Evolutionary conservation across 2,113 vertebrate genomes (phyloP), one percentile per base, ranked within the genome.

Genomic region (Ictalurus punctatus): DNA sequence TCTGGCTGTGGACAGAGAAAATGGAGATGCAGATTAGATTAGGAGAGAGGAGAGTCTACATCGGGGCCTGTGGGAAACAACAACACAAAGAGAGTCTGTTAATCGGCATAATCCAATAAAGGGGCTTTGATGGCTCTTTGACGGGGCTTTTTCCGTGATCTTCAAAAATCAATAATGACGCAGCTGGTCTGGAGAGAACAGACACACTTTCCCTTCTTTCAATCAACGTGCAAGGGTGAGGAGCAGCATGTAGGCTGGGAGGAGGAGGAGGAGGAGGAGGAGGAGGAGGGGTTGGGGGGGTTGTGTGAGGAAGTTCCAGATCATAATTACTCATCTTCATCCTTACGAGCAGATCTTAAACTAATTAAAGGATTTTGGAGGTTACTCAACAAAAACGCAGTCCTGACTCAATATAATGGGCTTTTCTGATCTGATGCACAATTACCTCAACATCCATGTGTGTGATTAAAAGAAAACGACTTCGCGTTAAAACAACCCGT

Each of bases 311-410:
- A 52, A 10, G 52, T 83, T 71, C 23, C 56, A 1, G 76, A 79
- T 89, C 83, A 63, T 81, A 73, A 90, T 86, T 84, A 85, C 73
- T 87, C 82, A 65, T 81, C 52, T 91, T 54, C 59, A 9, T 69
- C 79, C 25, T 17, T 74, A 54, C 65, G 37, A 65, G 16, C 25
- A 67, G 52, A n/a, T n/a, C 25, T 52, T 52, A 88, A 74, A 80
- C 91, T 91, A 92, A 94, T 93, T 91, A 90, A 93, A 90, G 76
- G 90, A 92, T 87, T 76, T 71, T 63, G 83, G 58, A 56, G 58
- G 85, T 89, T 92, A 90, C 73, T 87, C 81, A 89, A 92, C 76
- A 91, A 65, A n/a, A 92, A 90, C 82, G 83, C 27, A 89, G 88
- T 86, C 89, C 81, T 90, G 83, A 86, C 87, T 87, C 67, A 92